Base-by-base conservation (phyloP, 2,113 vertebrate species). In the Pampusana beccarii region DNA sequence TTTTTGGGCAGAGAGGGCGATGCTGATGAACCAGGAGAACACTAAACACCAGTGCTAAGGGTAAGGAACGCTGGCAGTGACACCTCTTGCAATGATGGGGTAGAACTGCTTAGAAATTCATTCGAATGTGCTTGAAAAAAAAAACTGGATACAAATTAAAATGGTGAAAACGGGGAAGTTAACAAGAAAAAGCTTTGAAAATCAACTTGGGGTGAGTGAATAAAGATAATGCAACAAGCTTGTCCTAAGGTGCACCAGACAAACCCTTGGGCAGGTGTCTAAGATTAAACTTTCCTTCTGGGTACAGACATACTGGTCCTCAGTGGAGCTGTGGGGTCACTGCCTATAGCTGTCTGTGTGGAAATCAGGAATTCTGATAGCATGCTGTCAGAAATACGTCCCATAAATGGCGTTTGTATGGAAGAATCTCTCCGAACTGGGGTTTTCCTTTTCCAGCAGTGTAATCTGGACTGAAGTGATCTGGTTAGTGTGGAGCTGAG, bases 301-400 rank as follows among this genome's bases (percentile, higher is more conserved):
- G 29, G 9, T 34, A 62, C 24, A 16, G 29, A 24, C 29, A 53
- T 16, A 31, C 11, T 44, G 50, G 20, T n/a, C 53, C 36, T 33
- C 33, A 19, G 34, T 21, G 19, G n/a, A 75, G 17, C 57, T 31
- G 16, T 46, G 25, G 18, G 69, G n/a, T 23, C 13, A 46, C 25
- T 48, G 15, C 25, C 46, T 54, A 3, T 8, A 79, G 54, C 0
- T 0, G 9, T 24, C 13, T 3, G 5, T 21, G 48, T 5, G 36
- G 42, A 75, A 69, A 34, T 53, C 11, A 64, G 31, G 18, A 28
- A 5, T 46, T 65, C 69, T 53, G 33, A 31, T 48, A 44, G 48
- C 26, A 6, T 13, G 2, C 26, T 21, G 33, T 74, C 26, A 60
- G 70, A 58, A 70, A 14, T 44, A 16, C 0, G 2, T 53, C 23